Percentiles rank a stretch among this genome's conserved stretches.
These are phyloP conservation scores for Conus canariensis DNA, from an alignment of 2,888 invertebrate species.

Conservation along the genomic window DNA sequence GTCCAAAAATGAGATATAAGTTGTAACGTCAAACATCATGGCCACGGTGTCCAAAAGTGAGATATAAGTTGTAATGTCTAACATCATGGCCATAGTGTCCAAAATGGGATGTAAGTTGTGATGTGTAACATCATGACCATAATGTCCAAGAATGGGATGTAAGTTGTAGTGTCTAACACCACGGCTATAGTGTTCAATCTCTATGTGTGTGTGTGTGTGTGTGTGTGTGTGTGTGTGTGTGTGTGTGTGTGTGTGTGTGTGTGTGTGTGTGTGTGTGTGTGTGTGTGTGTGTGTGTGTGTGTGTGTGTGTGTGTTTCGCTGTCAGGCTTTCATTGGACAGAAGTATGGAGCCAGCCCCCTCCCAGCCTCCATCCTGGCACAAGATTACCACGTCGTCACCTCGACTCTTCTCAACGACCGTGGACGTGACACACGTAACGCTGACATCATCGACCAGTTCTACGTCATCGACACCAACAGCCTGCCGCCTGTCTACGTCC, in stretches of 20 bases:
- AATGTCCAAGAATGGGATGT: neutral
- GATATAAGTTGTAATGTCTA: too few relatives aligned
- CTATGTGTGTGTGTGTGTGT: neutral
- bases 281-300: slow-evolving; percentile 15
- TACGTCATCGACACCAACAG: slow-evolving; percentile 74
- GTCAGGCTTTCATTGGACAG: slow-evolving; percentile 74
- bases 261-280: neutral
- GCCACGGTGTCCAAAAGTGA: too few relatives aligned
- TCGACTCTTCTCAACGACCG: slow-evolving; percentile 66
- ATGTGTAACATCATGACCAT: neutral
- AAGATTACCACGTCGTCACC: slow-evolving; percentile 69
- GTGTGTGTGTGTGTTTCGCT: slow-evolving; percentile 10
- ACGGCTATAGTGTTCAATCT: neutral
- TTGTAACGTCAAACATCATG: too few relatives aligned
- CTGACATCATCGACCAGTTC: slow-evolving; percentile 70
- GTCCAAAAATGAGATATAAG: too few relatives aligned
- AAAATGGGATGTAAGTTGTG: neutral
- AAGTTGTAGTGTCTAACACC: neutral
- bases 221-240: slow-evolving; percentile 18
- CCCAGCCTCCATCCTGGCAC: slow-evolving; percentile 65
- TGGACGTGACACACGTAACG: slow-evolving; percentile 67
- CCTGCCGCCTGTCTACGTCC: slow-evolving; percentile 66
- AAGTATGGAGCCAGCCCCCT: slow-evolving; percentile 67
- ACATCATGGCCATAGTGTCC: neutral
- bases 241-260: too few relatives aligned